phyloP scores from a whole-genome alignment of 2,797 vertebrate genomes.

The Rachycentron canadum region DNA sequence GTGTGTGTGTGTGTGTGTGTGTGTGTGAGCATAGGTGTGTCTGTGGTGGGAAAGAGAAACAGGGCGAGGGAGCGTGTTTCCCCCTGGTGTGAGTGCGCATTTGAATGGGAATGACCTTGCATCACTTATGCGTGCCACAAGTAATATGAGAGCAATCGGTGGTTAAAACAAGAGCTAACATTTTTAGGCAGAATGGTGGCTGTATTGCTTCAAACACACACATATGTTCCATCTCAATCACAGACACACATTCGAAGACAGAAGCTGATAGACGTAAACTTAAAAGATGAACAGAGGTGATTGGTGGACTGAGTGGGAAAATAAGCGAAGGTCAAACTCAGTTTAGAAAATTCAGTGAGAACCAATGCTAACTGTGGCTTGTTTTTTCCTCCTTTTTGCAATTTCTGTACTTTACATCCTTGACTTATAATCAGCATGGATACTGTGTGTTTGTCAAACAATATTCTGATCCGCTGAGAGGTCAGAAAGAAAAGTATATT shows the following conservation, averaged over 20 bases:
- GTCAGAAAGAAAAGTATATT: conserved; percentile 60
- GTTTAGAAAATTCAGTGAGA: conserved; percentile 64
- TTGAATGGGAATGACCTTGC: conserved; percentile 84
- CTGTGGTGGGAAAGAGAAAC: conserved; percentile 78
- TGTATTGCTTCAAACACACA: conserved; percentile 64
- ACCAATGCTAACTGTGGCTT: conserved; percentile 72
- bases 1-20: conserved; percentile 39
- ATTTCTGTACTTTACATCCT: conserved; percentile 62
- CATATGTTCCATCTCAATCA: conserved; percentile 20
- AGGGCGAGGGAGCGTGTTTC: conserved; percentile 71
- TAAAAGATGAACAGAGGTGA: conserved; percentile 53
- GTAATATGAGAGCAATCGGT: conserved; percentile 79
- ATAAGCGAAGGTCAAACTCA: conserved; percentile 59
- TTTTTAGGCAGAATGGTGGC: conserved; percentile 68
- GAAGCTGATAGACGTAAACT: conserved; percentile 41
- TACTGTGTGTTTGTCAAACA: conserved; percentile 75
- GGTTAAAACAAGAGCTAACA: conserved; percentile 73
- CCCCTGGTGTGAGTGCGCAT: conserved; percentile 78
- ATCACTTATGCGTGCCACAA: conserved; percentile 82
- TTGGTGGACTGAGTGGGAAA: conserved; percentile 49
- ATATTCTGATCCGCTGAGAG: conserved; percentile 60
- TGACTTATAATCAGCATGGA: conserved; percentile 68
- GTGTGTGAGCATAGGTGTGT: conserved; percentile 65
- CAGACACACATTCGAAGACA: conserved; percentile 26
- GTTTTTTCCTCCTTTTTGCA: conserved; percentile 51